Percentiles rank a stretch among this genome's conserved stretches.
Conservation (phyloP, 2,888 invertebrate genomes). For the Operophtera brumata region DNA sequence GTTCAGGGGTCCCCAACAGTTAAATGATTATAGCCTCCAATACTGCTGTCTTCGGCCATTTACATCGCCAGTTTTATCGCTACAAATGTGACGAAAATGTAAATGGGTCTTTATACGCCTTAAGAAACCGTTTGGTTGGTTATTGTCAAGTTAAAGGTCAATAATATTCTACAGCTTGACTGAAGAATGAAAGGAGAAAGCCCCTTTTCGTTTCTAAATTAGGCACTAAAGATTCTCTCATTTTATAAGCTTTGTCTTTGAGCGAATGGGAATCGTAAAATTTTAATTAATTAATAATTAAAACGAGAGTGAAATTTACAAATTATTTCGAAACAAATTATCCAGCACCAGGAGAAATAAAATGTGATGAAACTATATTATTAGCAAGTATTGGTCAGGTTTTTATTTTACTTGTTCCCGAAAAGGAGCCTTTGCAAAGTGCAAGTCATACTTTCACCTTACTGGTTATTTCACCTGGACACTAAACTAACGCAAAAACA, state of each 20-base stretch:
- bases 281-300: slow-evolving; percentile 21
- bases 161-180: slow-evolving; percentile 36
- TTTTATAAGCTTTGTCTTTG: slow-evolving; percentile 25
- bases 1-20: slow-evolving; percentile 49
- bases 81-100: slow-evolving; percentile 68
- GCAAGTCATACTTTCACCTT: too few relatives aligned
- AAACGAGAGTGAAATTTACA: background rate
- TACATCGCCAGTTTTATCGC: slow-evolving; percentile 62
- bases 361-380: background rate
- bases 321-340: slow-evolving; percentile 3
- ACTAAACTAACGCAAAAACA: too few relatives aligned
- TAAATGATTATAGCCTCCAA: slow-evolving; percentile 62
- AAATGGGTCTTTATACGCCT: slow-evolving; percentile 50
- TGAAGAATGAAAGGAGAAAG: slow-evolving; percentile 11
- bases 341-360: background rate
- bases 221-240: slow-evolving; percentile 24
- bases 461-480: too few relatives aligned
- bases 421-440: too few relatives aligned
- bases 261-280: slow-evolving; percentile 14
- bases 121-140: slow-evolving; percentile 46
- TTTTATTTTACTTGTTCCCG: background rate
- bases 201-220: slow-evolving; percentile 23
- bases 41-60: slow-evolving; percentile 60
- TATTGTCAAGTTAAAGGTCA: slow-evolving; percentile 48
- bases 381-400: background rate